Evolutionary conservation across 2,888 invertebrate species (phyloP).

Genomic region (Caradrina clavipalpis): DNA sequence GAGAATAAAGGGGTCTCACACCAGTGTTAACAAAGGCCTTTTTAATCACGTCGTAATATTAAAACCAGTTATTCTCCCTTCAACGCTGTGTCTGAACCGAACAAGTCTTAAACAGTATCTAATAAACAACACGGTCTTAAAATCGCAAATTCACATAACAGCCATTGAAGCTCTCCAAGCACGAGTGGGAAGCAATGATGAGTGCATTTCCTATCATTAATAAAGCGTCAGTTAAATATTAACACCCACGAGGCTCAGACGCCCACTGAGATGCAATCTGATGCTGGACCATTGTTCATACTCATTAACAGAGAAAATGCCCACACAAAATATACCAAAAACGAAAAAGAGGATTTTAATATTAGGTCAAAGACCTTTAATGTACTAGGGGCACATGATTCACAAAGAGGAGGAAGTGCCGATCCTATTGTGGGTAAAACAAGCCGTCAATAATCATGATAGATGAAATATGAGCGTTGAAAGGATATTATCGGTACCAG

Average conservation of each 20-base stretch:
- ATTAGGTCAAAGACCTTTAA: constrained; percentile 55
- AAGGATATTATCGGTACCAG: constrained; percentile 47
- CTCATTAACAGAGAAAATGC: constrained; percentile 69
- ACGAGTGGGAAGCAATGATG: constrained; percentile 68
- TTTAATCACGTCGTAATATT: background rate
- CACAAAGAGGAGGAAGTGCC: constrained; percentile 52
- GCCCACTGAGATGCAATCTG: constrained; percentile 68
- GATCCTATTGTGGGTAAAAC: constrained; percentile 58
- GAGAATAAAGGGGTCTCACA: no score
- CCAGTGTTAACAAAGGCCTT: background rate
- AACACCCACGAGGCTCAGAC: constrained; percentile 54
- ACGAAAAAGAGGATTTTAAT: constrained; percentile 43
- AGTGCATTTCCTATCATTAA: constrained; percentile 67
- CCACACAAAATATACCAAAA: constrained; percentile 60
- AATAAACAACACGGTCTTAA: constrained; percentile 16
- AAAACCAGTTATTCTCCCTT: background rate
- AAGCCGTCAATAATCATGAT: constrained; percentile 61
- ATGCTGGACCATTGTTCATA: constrained; percentile 70
- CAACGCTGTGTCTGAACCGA: background rate
- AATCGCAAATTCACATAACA: constrained; percentile 70
- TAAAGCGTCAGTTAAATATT: constrained; percentile 56
- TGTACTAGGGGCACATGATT: constrained; percentile 37
- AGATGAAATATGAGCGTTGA: constrained; percentile 58
- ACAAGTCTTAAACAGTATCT: background rate
- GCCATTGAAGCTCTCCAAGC: constrained; percentile 58